A percentile compares a stretch with the other conserved stretches of the same genome.
Conservation (phyloP, 2,797 vertebrate genomes). For the Epinephelus malabaricus region DNA sequence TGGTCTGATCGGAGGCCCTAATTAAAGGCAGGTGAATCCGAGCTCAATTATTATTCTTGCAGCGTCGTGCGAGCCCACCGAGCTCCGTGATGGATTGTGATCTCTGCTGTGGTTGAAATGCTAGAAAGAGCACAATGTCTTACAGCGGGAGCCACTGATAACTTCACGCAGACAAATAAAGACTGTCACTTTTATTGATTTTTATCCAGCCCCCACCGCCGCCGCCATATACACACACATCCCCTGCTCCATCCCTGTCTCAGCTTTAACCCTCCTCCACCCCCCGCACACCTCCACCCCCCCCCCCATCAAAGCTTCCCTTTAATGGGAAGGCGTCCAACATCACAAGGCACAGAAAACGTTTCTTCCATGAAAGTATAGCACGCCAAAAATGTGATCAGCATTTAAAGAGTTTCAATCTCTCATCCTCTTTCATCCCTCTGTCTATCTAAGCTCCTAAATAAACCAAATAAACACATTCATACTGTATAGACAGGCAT, state of each 20-base stretch:
- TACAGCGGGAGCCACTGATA: conserved; percentile 86
- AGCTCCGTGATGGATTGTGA: conserved; percentile 86
- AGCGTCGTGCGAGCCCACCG: conserved; percentile 72
- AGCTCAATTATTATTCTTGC: conserved; percentile 85
- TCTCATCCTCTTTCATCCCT: conserved; percentile 24
- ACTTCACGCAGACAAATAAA: conserved; percentile 91
- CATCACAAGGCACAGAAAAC: conserved; percentile 59
- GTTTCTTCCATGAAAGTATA: conserved; percentile 42
- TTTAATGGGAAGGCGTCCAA: conserved; percentile 63
- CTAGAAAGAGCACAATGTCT: conserved; percentile 84
- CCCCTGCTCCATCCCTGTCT: conserved; percentile 65
- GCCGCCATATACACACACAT: conserved; percentile 58
- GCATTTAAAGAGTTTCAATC: conserved; percentile 50
- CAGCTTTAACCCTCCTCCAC: conserved; percentile 46
- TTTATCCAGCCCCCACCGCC: conserved; percentile 59
- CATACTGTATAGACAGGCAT: conserved; percentile 48
- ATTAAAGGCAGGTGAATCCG: conserved; percentile 88
- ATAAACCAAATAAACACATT: conserved; percentile 45
- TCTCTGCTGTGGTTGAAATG: conserved; percentile 81
- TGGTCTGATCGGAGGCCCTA: conserved; percentile 79
- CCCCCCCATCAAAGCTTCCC: conserved; percentile 59
- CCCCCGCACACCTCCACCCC: conserved; percentile 14
- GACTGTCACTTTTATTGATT: conserved; percentile 87
- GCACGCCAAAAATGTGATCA: conserved; percentile 61
- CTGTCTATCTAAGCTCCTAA: conserved; percentile 27